A percentile compares a stretch with the other conserved stretches of the same genome.
Evolutionary conservation across 2,113 vertebrate genomes (phyloP).

Genomic region (Reinhardtius hippoglossoides): DNA sequence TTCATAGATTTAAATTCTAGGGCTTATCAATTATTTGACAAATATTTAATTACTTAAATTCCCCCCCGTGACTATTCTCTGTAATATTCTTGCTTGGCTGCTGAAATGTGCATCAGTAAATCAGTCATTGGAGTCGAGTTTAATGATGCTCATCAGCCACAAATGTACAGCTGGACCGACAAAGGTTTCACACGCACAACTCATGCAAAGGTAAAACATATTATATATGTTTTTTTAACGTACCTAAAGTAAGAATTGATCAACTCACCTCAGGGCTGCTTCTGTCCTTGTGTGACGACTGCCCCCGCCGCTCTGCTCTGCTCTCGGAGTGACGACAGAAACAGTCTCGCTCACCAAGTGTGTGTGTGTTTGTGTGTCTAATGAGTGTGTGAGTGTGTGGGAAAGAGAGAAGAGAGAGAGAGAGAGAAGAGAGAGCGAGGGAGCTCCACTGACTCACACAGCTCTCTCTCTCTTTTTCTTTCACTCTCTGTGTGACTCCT

Average conservation of each 20-base stretch:
- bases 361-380: slow-evolving; percentile 24
- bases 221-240: neutral
- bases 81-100: slow-evolving; percentile 3
- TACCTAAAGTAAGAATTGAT: slow-evolving; percentile 15
- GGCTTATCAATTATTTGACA: neutral
- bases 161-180: neutral
- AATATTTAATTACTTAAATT: neutral
- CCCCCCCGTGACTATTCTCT: neutral
- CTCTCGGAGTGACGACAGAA: slow-evolving; percentile 27
- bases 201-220: neutral
- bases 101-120: slow-evolving; percentile 3
- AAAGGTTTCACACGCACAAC: neutral
- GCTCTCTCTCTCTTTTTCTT: slow-evolving; percentile 22
- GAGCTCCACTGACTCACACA: slow-evolving; percentile 14
- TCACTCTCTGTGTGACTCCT: slow-evolving; percentile 1
- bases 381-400: slow-evolving; percentile 27
- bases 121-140: slow-evolving; percentile 7
- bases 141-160: neutral
- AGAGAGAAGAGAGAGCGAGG: slow-evolving; percentile 35
- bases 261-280: slow-evolving; percentile 64
- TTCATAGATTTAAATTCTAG: neutral
- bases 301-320: slow-evolving; percentile 26
- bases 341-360: slow-evolving; percentile 34
- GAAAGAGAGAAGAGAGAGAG: slow-evolving; percentile 23
- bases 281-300: slow-evolving; percentile 18